phyloP scores from a whole-genome alignment of 2,113 vertebrate species.

The Alouatta palliata region DNA sequence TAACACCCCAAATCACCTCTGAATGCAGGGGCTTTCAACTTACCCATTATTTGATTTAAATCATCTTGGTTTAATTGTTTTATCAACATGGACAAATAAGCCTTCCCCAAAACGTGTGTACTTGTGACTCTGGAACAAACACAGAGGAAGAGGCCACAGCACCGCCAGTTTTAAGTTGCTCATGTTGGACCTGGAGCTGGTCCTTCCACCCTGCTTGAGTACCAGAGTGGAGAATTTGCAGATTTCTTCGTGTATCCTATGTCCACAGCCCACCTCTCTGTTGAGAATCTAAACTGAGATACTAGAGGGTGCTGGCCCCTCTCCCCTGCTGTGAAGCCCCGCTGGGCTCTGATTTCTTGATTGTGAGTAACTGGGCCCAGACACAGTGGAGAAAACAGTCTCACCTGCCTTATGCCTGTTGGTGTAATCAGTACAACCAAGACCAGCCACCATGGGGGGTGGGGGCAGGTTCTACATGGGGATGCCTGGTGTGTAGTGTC shows the following conservation, averaged over 20 bases:
- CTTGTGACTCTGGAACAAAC: no score
- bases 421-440: accelerated
- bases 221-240: not conserved
- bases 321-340: not conserved
- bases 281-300: accelerated
- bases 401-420: not conserved
- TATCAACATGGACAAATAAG: not conserved
- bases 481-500: accelerated
- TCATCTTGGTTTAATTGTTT: not conserved
- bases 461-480: not conserved
- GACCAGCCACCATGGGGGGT: accelerated
- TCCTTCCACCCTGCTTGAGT: accelerated
- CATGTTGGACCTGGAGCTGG: accelerated
- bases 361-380: accelerated
- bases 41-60: accelerated
- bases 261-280: not conserved
- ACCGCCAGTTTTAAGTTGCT: accelerated
- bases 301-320: accelerated
- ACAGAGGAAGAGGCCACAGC: accelerated
- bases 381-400: accelerated
- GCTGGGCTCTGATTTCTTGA: accelerated
- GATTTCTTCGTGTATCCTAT: not conserved
- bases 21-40: no score
- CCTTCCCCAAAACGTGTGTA: not conserved
- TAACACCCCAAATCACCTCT: not conserved